phyloP scores from a whole-genome alignment of 2,113 vertebrate species.

The Eublepharis macularius region DNA sequence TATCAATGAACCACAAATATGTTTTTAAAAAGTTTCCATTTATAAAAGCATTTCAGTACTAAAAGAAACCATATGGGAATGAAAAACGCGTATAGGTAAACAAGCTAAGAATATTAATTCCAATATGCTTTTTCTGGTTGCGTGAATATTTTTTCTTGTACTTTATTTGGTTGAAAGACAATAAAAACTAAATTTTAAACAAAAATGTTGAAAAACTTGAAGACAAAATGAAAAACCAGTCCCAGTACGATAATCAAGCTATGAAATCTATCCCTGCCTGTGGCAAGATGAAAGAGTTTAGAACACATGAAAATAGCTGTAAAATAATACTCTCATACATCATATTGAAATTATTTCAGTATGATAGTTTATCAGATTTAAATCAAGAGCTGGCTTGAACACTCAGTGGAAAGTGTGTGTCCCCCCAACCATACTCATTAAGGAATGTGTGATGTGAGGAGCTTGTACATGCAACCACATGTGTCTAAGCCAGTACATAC shows the following conservation, averaged over 20 bases:
- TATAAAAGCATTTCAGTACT: conserved; percentile 35
- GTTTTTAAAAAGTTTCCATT: conserved; percentile 44
- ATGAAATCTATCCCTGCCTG: conserved; percentile 2
- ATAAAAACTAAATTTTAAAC: neutral
- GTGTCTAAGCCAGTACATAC: neutral
- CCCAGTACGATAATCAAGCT: neutral
- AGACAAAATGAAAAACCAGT: neutral
- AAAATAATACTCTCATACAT: neutral
- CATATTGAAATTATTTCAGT: neutral
- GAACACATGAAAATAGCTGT: conserved; percentile 6
- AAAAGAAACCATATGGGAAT: conserved; percentile 40
- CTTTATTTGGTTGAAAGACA: conserved; percentile 21
- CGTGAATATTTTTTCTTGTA: conserved; percentile 11
- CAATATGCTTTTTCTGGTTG: conserved; percentile 6
- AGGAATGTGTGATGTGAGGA: neutral
- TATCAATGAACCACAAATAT: conserved; percentile 43
- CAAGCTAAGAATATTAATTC: conserved; percentile 30
- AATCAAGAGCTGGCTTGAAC: neutral
- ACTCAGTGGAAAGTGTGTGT: neutral
- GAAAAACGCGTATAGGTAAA: conserved; percentile 36
- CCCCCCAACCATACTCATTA: neutral
- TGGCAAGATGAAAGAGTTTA: neutral
- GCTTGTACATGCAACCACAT: neutral
- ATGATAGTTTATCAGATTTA: neutral
- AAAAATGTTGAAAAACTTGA: neutral